Conservation (phyloP, 2,888 invertebrate species). For the Ochlodes sylvanus region DNA sequence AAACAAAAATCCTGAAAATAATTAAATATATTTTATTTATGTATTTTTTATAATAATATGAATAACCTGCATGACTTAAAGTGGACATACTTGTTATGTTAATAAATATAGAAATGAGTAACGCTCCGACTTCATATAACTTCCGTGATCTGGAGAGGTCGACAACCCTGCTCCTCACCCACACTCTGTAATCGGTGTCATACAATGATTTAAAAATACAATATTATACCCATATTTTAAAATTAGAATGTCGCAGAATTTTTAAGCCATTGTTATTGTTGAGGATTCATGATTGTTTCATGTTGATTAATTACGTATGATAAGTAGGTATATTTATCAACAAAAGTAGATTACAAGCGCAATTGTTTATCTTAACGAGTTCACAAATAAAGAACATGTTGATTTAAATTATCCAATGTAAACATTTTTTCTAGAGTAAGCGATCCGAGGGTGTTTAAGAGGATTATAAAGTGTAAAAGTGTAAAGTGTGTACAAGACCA, state of each 20-base stretch:
- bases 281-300: background rate
- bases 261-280: conserved; percentile 15
- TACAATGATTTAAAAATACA: conserved; percentile 57
- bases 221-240: conserved; percentile 44
- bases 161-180: conserved; percentile 45
- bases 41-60: no score
- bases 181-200: conserved; percentile 53
- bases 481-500: no score
- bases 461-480: no score
- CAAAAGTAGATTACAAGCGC: background rate
- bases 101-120: background rate
- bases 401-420: no score
- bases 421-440: no score
- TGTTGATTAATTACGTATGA: background rate
- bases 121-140: background rate
- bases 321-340: background rate
- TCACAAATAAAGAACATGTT: no score
- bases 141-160: conserved; percentile 11
- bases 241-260: conserved; percentile 7
- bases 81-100: no score
- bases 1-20: no score
- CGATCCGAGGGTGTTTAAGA: no score
- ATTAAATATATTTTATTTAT: no score
- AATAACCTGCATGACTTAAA: no score
- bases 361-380: no score